Evolutionary conservation across 2,113 vertebrate species (phyloP).

Genomic region (Bettongia penicillata): DNA sequence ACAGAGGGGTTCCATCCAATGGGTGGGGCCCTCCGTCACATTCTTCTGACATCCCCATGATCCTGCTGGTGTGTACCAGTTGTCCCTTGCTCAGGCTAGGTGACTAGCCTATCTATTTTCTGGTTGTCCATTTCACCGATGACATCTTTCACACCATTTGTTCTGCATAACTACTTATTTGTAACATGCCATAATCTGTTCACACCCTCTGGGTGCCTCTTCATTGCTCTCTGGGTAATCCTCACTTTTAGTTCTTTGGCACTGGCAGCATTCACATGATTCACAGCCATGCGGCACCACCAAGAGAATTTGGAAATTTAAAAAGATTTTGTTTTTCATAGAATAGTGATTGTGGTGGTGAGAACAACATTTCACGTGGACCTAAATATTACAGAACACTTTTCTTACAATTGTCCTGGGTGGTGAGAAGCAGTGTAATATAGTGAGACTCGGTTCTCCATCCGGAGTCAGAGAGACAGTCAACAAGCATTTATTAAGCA

Average conservation of each 20-base stretch:
- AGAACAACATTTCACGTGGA: neutral
- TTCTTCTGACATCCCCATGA: neutral
- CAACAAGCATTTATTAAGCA: neutral
- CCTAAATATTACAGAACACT: neutral
- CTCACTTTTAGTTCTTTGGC: neutral
- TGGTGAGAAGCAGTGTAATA: neutral
- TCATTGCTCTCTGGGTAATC: neutral
- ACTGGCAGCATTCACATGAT: neutral
- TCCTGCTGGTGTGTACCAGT: neutral
- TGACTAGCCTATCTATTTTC: neutral
- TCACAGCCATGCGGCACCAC: neutral
- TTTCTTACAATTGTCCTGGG: neutral
- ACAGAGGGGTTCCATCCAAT: neutral
- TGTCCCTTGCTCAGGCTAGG: neutral
- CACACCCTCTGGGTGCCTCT: neutral
- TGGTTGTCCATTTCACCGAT: neutral
- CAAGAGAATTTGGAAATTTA: neutral
- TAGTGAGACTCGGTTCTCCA: neutral
- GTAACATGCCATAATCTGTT: constrained; percentile 3
- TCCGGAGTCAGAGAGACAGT: neutral
- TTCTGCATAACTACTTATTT: neutral
- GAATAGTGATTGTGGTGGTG: neutral
- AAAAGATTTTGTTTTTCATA: neutral
- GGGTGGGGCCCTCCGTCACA: neutral
- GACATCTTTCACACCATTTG: neutral